Evolutionary conservation across 2,888 invertebrate genomes (phyloP), one percentile per base, ranked within the genome.

Genomic region (Yponomeuta plumbellus): DNA sequence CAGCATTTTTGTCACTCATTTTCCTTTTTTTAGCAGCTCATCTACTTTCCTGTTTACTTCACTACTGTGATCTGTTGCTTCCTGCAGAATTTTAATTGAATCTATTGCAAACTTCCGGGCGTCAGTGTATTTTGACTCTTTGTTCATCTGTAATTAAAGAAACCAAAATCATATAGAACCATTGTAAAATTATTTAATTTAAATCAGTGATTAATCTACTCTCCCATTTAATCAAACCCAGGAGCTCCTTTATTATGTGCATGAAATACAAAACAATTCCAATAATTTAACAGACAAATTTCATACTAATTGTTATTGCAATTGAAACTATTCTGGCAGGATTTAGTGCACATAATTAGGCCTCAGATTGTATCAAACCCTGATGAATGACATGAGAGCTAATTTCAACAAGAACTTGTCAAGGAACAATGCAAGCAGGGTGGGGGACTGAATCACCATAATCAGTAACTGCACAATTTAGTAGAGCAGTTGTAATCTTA

Each of bases 1-100:
- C 76, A 67, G 81, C 74, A 72, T 75, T 79, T 76, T 86, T 88
- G 65, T 89, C 91, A 81, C 80, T 92, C 88, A 89, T 88, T 87
- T 88, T 83, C 80, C 80, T 71, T 76, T 82, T 67, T 80, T 92
- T 69, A 84, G 65, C 59, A 93, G 79, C 63, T 92, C 90, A 65
- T 92, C 87, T 73, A 92, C 81, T 72, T 81, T 85, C 78, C 84
- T 80, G 78, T 79, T 85, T 75, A 93, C 52, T 76, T 85, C 80
- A 76, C 92, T 80, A 79, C 85, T 76, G 66, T 80, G 85, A 66
- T 86, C 76, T 22, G 92, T 75, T 39, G 93, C 92, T 70, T 88
- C 80, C 80, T 91, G 86, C 61, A 94, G 75, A 67, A 92, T 79
- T 66, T 76, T 73, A 73, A 86, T 40, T 23, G 87, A 81, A 70